phyloP scores from a whole-genome alignment of 2,888 invertebrate species.

The Phasia obesa region DNA sequence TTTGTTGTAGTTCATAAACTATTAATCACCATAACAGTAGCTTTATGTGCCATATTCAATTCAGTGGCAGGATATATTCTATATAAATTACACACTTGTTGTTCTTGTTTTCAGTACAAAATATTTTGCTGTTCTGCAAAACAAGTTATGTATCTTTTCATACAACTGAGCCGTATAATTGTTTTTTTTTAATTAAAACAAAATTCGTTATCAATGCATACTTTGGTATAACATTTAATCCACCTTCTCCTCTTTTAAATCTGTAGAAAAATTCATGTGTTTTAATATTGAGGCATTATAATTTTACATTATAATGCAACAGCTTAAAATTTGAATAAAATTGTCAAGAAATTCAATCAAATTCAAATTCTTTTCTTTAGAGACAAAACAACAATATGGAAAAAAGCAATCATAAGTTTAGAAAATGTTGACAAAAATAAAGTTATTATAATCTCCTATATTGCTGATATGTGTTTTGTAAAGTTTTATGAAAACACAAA shows the following conservation, averaged over 20 bases:
- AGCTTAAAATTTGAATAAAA: slow-evolving; percentile 38
- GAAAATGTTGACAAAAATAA: slow-evolving; percentile 28
- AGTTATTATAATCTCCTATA: not conserved
- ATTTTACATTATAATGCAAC: slow-evolving; percentile 18
- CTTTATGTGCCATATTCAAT: not conserved
- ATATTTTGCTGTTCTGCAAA: not conserved
- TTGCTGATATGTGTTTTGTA: not conserved
- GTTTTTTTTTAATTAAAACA: slow-evolving; percentile 43
- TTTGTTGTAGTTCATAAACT: no score
- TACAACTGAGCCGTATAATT: slow-evolving; percentile 39
- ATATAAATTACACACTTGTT: not conserved
- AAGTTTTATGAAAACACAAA: not conserved
- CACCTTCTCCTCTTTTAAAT: not conserved
- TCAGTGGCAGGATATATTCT: not conserved
- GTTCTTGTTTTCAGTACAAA: not conserved
- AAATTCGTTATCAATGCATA: not conserved
- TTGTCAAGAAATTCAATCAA: slow-evolving; percentile 50
- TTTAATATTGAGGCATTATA: not conserved
- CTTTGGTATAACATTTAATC: no score
- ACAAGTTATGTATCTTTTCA: slow-evolving; percentile 1
- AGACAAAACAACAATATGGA: not conserved
- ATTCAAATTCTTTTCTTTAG: slow-evolving; percentile 36
- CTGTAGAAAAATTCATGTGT: not conserved
- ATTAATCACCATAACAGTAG: no score
- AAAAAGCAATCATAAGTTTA: slow-evolving; percentile 13